phyloP scores from a whole-genome alignment of 2,113 vertebrate genomes.

The Alaudala cheleensis region DNA sequence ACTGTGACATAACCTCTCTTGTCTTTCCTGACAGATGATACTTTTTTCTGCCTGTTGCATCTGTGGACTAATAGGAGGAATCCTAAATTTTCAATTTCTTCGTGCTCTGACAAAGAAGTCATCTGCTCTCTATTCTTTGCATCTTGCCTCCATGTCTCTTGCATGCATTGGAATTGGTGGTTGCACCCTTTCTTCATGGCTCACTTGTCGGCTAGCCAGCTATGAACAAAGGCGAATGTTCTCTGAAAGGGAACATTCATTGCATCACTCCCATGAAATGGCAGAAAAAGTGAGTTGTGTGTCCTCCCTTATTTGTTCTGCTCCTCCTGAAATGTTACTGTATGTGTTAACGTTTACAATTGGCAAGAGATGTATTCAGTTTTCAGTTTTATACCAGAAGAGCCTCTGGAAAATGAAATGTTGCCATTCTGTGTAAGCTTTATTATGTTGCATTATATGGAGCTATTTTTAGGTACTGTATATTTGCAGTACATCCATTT shows the following conservation, averaged over 20 bases:
- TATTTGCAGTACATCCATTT: conserved; percentile 63
- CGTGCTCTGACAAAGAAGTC: conserved; percentile 90
- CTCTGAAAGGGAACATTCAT: conserved; percentile 94
- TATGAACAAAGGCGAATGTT: conserved; percentile 99
- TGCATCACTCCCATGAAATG: conserved; percentile 99
- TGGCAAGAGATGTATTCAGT: neutral
- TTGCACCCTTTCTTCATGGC: conserved; percentile 96
- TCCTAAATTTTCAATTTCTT: conserved; percentile 98
- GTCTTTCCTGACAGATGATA: conserved; percentile 88
- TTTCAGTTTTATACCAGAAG: conserved; percentile 12
- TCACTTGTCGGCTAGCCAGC: conserved; percentile 96
- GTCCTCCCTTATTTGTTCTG: conserved; percentile 6
- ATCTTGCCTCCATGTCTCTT: conserved; percentile 93
- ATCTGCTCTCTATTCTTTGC: conserved; percentile 83
- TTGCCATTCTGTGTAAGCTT: conserved; percentile 30
- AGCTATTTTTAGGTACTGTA: conserved; percentile 32
- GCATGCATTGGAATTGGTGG: conserved; percentile 93
- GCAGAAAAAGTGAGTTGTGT: conserved; percentile 88
- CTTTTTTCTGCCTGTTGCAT: conserved; percentile 98
- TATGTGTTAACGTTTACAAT: neutral
- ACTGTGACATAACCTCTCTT: neutral
- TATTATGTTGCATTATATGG: conserved; percentile 8
- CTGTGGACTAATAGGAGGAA: conserved; percentile 96
- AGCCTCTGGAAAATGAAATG: conserved; percentile 25
- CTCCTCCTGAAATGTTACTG: neutral